A percentile compares a stretch with the other conserved stretches of the same genome.
phyloP scores from a whole-genome alignment of 92 coral and sea anemone genomes.

The Phymanthus crucifer region DNA sequence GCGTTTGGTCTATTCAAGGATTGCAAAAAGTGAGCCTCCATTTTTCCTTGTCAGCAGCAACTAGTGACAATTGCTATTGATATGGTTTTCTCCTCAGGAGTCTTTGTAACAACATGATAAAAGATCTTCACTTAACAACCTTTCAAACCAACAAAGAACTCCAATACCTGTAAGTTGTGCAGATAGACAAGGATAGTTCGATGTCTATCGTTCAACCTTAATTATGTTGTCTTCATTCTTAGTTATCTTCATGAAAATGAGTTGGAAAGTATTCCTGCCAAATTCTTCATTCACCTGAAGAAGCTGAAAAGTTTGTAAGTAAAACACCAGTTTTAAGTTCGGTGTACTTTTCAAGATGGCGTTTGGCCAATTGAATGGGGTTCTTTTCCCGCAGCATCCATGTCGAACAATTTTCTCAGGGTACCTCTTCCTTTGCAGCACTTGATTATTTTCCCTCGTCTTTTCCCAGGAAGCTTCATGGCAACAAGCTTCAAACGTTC shows the following conservation, averaged over 20 bases:
- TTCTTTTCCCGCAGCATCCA: too few species aligned
- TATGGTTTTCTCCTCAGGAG: conserved; percentile 22
- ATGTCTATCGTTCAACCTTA: not conserved
- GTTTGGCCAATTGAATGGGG: not conserved
- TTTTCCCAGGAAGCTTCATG: conserved; percentile 23
- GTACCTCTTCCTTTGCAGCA: too few species aligned
- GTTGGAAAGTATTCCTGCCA: conserved; percentile 27
- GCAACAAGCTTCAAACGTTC: conserved; percentile 41
- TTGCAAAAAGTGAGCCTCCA: too few species aligned
- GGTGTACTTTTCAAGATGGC: not conserved
- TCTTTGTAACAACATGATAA: conserved; percentile 38
- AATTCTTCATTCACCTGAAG: conserved; percentile 33
- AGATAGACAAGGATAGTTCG: too few species aligned
- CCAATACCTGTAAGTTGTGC: conserved; percentile 30
- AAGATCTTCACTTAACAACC: conserved; percentile 7
- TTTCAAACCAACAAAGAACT: conserved; percentile 43
- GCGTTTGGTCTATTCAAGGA: too few species aligned
- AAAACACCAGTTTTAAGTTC: not conserved
- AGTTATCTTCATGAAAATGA: conserved; percentile 36
- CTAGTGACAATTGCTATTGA: not conserved
- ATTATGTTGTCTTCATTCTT: not conserved
- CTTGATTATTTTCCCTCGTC: not conserved
- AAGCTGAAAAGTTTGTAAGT: conserved; percentile 46
- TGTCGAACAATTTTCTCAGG: too few species aligned
- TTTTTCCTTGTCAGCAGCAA: too few species aligned